These are phyloP conservation scores for Lasioglossum oenotherae DNA, from an alignment of 2,888 invertebrate genomes.

Conservation along the genomic window DNA sequence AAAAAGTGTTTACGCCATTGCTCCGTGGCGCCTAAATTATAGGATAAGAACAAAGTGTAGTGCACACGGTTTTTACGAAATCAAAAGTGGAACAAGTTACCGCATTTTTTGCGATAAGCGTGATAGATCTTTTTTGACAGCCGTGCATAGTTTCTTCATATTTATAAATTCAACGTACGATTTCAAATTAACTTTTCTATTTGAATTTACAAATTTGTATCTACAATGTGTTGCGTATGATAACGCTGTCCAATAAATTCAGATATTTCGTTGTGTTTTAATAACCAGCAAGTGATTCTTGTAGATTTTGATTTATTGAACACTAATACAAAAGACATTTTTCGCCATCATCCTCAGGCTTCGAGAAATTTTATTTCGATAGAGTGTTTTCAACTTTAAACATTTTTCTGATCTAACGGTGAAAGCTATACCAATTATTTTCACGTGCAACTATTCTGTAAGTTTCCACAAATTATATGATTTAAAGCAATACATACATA, in stretches of 20 bases:
- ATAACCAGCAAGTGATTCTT: too few species aligned
- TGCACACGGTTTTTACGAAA: neutral
- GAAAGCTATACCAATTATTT: neutral
- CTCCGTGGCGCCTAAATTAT: neutral
- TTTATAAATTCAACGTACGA: too few species aligned
- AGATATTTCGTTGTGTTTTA: neutral
- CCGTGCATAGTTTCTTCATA: neutral
- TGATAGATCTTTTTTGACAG: neutral
- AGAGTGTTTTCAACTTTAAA: too few species aligned
- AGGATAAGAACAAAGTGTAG: neutral
- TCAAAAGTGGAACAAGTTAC: neutral
- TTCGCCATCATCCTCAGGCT: neutral
- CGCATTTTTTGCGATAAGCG: neutral
- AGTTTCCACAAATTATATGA: too few species aligned
- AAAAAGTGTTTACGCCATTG: neutral
- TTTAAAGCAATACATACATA: too few species aligned
- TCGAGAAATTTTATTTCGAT: too few species aligned
- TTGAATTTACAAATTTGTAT: too few species aligned
- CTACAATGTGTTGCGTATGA: neutral
- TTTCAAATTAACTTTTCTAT: neutral
- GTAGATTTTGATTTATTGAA: neutral
- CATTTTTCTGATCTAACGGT: neutral
- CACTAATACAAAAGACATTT: neutral
- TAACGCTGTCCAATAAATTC: neutral
- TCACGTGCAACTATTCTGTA: too few species aligned